Percentiles rank a stretch among this genome's conserved stretches.
Evolutionary conservation across 2,113 vertebrate species (phyloP).

Genomic region (Leuciscus idus): DNA sequence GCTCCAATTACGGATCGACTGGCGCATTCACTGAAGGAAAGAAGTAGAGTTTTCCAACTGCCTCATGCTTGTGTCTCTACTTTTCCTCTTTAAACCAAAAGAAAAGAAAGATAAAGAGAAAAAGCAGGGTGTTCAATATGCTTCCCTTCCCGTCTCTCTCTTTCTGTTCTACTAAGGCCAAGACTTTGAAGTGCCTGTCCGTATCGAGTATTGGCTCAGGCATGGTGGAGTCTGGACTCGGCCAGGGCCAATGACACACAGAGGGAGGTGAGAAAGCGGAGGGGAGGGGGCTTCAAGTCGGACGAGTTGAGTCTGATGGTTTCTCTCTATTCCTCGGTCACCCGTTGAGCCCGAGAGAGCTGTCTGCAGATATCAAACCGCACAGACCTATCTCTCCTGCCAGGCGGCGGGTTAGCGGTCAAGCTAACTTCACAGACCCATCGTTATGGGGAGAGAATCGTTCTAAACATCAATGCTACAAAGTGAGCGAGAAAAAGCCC

Average conservation of each 20-base stretch:
- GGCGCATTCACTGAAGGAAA: slow-evolving; percentile 32
- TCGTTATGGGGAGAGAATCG: slow-evolving; percentile 33
- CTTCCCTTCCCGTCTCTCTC: not conserved
- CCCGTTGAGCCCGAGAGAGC: slow-evolving; percentile 50
- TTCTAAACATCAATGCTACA: not conserved
- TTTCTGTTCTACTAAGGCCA: slow-evolving; percentile 3
- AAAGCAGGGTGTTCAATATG: not conserved
- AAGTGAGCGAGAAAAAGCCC: slow-evolving; percentile 23
- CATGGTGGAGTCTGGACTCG: slow-evolving; percentile 14
- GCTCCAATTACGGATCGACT: slow-evolving; percentile 51
- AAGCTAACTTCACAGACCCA: slow-evolving; percentile 46
- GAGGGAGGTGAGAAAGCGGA: slow-evolving; percentile 13
- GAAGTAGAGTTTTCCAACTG: slow-evolving; percentile 6
- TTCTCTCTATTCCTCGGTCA: slow-evolving; percentile 28
- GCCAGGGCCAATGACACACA: slow-evolving; percentile 33
- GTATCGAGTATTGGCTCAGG: slow-evolving; percentile 16
- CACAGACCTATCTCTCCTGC: slow-evolving; percentile 25
- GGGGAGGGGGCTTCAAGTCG: slow-evolving; percentile 13
- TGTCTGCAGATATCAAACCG: slow-evolving; percentile 51
- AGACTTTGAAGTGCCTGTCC: slow-evolving; percentile 33
- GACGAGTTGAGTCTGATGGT: slow-evolving; percentile 38
- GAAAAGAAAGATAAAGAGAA: slow-evolving; percentile 21
- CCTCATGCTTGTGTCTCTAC: not conserved
- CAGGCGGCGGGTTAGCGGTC: slow-evolving; percentile 43
- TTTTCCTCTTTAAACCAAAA: slow-evolving; percentile 28